A percentile compares a stretch with the other conserved stretches of the same genome.
Conservation (phyloP, 2,797 vertebrate species). For the Diplodus puntazzo region DNA sequence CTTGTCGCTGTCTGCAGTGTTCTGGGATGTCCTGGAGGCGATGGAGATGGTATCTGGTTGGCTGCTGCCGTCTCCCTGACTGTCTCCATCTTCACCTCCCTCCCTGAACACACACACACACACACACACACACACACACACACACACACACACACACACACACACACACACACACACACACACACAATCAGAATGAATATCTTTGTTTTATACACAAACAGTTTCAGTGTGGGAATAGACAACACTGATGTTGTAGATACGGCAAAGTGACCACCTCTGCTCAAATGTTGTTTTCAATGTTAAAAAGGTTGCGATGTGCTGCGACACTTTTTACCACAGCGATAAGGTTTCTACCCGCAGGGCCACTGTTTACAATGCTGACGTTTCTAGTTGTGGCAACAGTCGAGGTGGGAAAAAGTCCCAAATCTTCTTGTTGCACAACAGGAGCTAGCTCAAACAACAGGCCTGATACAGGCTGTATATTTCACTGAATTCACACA, state of each 20-base stretch:
- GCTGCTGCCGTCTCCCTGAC: conserved; percentile 97
- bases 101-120: conserved; percentile 85
- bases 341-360: not conserved
- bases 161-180: no score
- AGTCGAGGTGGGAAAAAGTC: not conserved
- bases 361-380: conserved; percentile 12
- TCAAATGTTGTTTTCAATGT: not conserved
- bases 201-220: not conserved
- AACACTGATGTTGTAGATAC: not conserved
- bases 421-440: not conserved
- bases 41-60: conserved; percentile 98
- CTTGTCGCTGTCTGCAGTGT: conserved; percentile 99
- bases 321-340: not conserved
- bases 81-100: conserved; percentile 93
- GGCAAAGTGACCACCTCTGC: not conserved
- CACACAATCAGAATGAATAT: not conserved
- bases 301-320: not conserved
- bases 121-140: conserved; percentile 28
- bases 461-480: not conserved
- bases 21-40: conserved; percentile 97
- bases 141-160: conserved; percentile 44
- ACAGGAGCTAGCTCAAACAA: not conserved
- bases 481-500: not conserved
- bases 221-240: not conserved
- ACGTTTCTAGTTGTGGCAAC: conserved; percentile 20